phyloP scores from a whole-genome alignment of 2,888 invertebrate genomes.

The Epirrhoe alternata region DNA sequence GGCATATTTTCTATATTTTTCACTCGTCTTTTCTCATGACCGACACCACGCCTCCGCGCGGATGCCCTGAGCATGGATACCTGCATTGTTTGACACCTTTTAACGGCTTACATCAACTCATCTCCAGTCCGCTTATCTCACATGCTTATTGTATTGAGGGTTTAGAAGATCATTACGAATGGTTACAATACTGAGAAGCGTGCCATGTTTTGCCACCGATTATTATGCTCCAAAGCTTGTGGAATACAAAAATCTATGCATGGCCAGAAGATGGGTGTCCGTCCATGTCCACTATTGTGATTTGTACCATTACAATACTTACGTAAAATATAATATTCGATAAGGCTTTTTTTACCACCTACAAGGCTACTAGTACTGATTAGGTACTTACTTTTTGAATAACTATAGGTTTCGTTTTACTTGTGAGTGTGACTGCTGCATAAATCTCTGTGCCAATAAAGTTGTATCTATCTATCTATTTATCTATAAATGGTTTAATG shows the following conservation, averaged over 20 bases:
- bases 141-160: conserved; percentile 33
- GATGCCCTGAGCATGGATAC: conserved; percentile 16
- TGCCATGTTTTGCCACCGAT: conserved; percentile 24
- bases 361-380: no score
- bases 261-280: not conserved
- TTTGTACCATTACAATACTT: no score
- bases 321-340: no score
- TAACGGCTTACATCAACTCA: conserved; percentile 39
- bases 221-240: not conserved
- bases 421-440: no score
- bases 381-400: no score
- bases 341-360: no score
- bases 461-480: no score
- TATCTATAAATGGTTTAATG: no score
- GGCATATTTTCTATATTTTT: no score
- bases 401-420: no score
- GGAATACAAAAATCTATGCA: not conserved
- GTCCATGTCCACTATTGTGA: no score
- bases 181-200: conserved; percentile 33
- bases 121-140: conserved; percentile 33
- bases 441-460: no score
- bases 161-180: conserved; percentile 13
- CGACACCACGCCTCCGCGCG: conserved; percentile 13
- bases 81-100: conserved; percentile 43
- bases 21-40: not conserved